Evolutionary conservation across 2,797 vertebrate genomes (phyloP), one percentile per base, ranked within the genome.

Genomic region (Remorina albescens): DNA sequence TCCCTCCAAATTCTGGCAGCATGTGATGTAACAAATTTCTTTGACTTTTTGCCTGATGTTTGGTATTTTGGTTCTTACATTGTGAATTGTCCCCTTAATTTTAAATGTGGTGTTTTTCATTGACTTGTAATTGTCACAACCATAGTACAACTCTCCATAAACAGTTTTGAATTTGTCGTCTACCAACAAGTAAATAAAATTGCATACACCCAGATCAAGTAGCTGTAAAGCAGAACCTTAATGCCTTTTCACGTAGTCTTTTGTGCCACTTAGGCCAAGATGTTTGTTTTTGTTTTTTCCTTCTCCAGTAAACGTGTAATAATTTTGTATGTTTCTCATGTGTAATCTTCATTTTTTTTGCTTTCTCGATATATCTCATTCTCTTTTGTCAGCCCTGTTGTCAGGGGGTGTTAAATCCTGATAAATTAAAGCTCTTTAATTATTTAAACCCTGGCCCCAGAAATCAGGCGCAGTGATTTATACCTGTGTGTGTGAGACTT

Each of bases 401-500:
- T 89, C 87, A 75, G 71, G 74, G 74, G 89, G 86, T 86, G 83
- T 80, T 93, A 92, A 94, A 93, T 93, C 91, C 90, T 92, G 93
- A 94, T 92, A 90, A 93, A 94, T 94, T 94, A 94, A 94, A 93
- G 89, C 89, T 91, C 83, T 95, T 94, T 93, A 94, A 94, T 95
- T 94, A 94, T 94, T 93, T 94, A 94, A 94, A 94, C 90, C 91
- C 84, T 91, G 83, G 89, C 91, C 89, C 88, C 78, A 86, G 89
- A 91, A 93, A 93, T 93, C 91, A 91, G 86, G 63, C 70, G 60
- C 67, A 83, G 85, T 94, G 92, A 94, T 94, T 94, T 93, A 92
- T 93, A 89, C 80, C 57, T 90, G 86, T 86, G 82, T 86, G 85
- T 87, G 84, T 82, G 81, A 90, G 83, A 83, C 70, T 60, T 79